These are phyloP conservation scores for Itoplectis maculator DNA, from an alignment of 2,888 invertebrate species.

Conservation along the genomic window DNA sequence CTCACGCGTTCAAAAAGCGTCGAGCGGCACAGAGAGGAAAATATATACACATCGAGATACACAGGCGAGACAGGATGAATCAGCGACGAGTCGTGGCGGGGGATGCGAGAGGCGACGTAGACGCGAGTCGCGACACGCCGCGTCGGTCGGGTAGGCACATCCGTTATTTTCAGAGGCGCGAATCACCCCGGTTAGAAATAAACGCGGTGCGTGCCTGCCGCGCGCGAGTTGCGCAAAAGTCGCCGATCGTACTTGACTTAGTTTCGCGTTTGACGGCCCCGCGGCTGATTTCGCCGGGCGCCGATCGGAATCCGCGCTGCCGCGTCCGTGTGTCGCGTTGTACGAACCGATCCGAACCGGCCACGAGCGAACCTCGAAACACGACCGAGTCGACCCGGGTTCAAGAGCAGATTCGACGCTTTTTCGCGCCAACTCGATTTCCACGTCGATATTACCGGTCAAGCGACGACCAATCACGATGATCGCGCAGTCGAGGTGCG, in stretches of 20 bases:
- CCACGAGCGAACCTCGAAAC: slow-evolving; percentile 45
- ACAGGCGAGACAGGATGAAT: slow-evolving; percentile 43
- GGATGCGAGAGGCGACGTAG: slow-evolving; percentile 3
- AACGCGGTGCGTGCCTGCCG: slow-evolving; percentile 65
- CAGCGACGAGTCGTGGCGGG: slow-evolving; percentile 18
- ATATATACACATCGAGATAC: neutral
- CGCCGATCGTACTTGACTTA: slow-evolving; percentile 79
- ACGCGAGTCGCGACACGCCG: slow-evolving; percentile 34
- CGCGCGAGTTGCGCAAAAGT: slow-evolving; percentile 76
- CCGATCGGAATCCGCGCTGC: slow-evolving; percentile 52
- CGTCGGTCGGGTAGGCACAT: slow-evolving; percentile 73
- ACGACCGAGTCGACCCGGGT: slow-evolving; percentile 6
- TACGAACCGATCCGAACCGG: neutral
- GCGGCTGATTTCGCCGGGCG: slow-evolving; percentile 54
- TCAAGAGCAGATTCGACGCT: slow-evolving; percentile 36
- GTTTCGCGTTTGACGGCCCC: slow-evolving; percentile 74
- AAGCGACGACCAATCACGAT: slow-evolving; percentile 44
- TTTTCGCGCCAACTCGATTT: neutral
- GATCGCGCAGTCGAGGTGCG: slow-evolving; percentile 57
- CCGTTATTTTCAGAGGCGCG: slow-evolving; percentile 80
- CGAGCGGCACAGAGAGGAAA: neutral
- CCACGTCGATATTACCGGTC: neutral
- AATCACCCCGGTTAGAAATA: slow-evolving; percentile 81
- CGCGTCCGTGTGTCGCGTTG: neutral
- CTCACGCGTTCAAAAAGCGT: no score